Percentiles rank a stretch among this genome's conserved stretches.
Evolutionary conservation across 2,113 vertebrate genomes (phyloP).

Genomic region (Phoxinus phoxinus): DNA sequence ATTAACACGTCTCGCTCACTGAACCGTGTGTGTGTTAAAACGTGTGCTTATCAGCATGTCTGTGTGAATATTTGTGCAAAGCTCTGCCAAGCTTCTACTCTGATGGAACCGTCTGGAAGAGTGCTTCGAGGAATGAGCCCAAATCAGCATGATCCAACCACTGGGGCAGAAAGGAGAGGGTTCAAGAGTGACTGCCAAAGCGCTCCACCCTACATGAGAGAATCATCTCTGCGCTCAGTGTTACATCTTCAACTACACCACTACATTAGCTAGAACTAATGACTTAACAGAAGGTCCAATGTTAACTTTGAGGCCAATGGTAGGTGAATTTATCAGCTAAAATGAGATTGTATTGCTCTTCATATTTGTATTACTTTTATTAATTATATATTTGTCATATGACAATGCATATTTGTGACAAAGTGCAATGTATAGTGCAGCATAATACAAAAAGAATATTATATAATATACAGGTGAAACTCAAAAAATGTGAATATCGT

Average conservation of each 20-base stretch:
- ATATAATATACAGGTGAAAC: not conserved
- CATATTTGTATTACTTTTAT: not conserved
- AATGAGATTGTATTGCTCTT: not conserved
- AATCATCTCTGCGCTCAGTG: conserved; percentile 36
- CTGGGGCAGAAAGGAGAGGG: conserved; percentile 46
- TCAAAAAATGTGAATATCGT: too few relatives aligned
- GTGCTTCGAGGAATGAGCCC: conserved; percentile 41
- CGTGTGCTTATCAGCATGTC: conserved; percentile 35
- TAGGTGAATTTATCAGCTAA: not conserved
- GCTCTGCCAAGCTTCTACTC: conserved; percentile 48
- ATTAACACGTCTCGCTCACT: conserved; percentile 47
- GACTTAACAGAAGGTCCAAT: conserved; percentile 28
- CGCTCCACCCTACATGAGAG: conserved; percentile 28
- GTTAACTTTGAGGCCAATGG: not conserved
- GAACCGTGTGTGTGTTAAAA: conserved; percentile 32
- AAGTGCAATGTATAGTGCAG: not conserved
- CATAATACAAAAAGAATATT: not conserved
- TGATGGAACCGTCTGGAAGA: conserved; percentile 58
- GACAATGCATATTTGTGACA: not conserved
- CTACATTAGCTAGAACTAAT: not conserved
- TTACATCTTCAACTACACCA: conserved; percentile 9
- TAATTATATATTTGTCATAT: not conserved
- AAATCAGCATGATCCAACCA: conserved; percentile 45
- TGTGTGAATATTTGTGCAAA: conserved; percentile 27
- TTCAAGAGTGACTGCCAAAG: conserved; percentile 46